Conservation (phyloP, 2,888 invertebrate genomes). For the Coelinius sp. region DNA sequence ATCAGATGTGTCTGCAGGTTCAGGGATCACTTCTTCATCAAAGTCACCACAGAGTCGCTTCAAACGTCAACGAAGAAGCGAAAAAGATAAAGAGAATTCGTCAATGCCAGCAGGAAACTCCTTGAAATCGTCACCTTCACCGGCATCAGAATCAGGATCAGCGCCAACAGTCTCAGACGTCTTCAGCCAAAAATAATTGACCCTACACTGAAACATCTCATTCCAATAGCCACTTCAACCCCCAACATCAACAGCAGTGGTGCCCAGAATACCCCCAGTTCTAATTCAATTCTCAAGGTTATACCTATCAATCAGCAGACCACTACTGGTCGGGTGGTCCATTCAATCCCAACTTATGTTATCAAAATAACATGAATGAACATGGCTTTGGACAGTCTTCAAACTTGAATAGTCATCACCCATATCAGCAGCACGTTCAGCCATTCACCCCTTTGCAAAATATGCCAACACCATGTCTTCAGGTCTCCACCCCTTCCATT, state of each 20-base stretch:
- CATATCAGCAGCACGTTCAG: background rate
- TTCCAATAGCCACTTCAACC: background rate
- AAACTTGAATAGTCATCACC: background rate
- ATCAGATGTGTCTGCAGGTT: background rate
- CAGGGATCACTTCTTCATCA: background rate
- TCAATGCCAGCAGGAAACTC: background rate
- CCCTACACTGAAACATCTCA: background rate
- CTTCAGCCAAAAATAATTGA: background rate
- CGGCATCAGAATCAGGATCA: background rate
- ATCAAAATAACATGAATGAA: background rate
- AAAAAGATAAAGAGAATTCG: background rate
- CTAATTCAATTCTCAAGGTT: background rate
- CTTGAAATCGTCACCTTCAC: background rate
- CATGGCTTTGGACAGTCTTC: background rate
- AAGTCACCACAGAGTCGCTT: background rate
- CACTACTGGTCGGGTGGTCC: background rate
- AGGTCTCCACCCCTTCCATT: background rate
- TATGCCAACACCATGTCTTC: background rate
- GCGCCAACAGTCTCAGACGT: background rate
- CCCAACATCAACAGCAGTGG: background rate
- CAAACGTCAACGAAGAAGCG: background rate
- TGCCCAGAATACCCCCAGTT: background rate
- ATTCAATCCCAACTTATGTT: background rate
- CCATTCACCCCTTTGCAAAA: background rate
- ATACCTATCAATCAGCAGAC: background rate